These are phyloP conservation scores for Accipiter cooperii DNA, from an alignment of 2,113 vertebrate species.

Conservation along the genomic window DNA sequence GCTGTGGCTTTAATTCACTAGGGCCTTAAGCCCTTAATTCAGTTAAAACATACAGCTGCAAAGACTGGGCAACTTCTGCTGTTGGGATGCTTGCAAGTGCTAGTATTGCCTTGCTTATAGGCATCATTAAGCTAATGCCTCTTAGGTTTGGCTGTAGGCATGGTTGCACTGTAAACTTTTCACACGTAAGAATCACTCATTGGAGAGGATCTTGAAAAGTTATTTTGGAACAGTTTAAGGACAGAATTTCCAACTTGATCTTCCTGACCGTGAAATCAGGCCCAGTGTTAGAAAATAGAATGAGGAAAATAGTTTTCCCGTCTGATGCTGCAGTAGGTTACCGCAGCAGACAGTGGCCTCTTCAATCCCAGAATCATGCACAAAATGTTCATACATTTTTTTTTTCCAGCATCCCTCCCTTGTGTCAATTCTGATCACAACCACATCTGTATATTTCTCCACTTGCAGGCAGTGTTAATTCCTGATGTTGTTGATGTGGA, in stretches of 20 bases:
- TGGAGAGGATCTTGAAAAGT: neutral
- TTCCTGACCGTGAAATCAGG: neutral
- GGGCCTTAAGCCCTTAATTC: neutral
- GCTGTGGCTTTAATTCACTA: neutral
- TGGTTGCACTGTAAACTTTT: neutral
- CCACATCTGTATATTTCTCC: neutral
- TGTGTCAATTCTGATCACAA: rapidly evolving
- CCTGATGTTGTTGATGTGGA: slow-evolving; percentile 80
- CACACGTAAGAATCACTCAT: rapidly evolving
- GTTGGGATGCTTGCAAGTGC: neutral
- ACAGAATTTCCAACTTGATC: neutral
- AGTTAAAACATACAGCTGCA: neutral
- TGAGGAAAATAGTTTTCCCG: neutral
- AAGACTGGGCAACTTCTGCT: neutral
- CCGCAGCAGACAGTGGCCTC: neutral
- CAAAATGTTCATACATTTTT: rapidly evolving
- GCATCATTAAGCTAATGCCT: rapidly evolving
- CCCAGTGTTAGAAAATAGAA: neutral
- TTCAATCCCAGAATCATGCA: neutral
- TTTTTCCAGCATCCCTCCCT: neutral
- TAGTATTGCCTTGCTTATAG: neutral
- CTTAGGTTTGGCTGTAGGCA: neutral
- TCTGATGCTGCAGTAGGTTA: neutral
- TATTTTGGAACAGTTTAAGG: neutral
- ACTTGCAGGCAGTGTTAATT: slow-evolving; percentile 73